phyloP scores from a whole-genome alignment of 2,113 vertebrate genomes.

The Nesoenas mayeri region DNA sequence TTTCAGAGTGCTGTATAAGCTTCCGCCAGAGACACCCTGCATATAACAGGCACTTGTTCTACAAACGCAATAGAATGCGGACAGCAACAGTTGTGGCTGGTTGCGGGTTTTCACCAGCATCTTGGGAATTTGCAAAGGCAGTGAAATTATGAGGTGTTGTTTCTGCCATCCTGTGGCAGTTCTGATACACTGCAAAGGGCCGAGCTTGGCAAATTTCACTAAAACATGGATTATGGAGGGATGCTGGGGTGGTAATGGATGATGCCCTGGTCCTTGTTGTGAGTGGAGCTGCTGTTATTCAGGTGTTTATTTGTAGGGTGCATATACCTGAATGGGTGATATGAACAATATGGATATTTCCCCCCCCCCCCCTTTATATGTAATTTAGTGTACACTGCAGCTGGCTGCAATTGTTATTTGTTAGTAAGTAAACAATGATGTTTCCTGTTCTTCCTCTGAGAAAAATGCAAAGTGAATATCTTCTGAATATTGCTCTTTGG shows the following conservation, averaged over 20 bases:
- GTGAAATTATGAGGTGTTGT: conserved; percentile 21
- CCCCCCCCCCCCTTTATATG: background rate
- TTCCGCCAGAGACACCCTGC: background rate
- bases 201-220: background rate
- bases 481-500: background rate
- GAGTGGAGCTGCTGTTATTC: background rate
- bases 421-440: background rate
- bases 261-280: background rate
- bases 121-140: background rate
- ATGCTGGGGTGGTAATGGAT: background rate
- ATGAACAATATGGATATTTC: background rate
- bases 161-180: conserved; percentile 71
- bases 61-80: accelerated
- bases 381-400: background rate
- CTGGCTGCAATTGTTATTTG: background rate
- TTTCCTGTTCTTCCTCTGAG: background rate
- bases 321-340: background rate
- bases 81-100: background rate
- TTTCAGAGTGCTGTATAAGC: background rate
- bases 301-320: background rate
- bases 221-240: accelerated
- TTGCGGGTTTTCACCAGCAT: background rate
- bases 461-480: background rate
- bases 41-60: background rate
- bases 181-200: conserved; percentile 31